Percentiles rank a stretch among this genome's conserved stretches.
phyloP scores from a whole-genome alignment of 2,888 invertebrate species.

The Leptothorax acervorum region DNA sequence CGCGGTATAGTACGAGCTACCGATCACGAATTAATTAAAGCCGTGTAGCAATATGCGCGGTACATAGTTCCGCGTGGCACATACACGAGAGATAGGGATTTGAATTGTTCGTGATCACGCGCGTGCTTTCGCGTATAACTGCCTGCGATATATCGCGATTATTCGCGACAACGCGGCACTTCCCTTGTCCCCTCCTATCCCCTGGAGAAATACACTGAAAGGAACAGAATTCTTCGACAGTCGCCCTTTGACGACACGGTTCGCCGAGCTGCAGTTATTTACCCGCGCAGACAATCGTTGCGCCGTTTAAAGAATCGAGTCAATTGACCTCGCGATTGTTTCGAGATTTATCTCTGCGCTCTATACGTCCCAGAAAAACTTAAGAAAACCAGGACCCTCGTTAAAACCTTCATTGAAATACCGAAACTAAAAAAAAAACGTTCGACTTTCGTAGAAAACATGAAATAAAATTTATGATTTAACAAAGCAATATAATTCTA shows the following conservation, averaged over 20 bases:
- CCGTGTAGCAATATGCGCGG: constrained; percentile 78
- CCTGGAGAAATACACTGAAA: constrained; percentile 53
- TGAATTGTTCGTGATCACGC: constrained; percentile 83
- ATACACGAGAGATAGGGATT: constrained; percentile 80
- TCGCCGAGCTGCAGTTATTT: constrained; percentile 65
- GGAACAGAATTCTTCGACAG: constrained; percentile 61
- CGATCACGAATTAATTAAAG: constrained; percentile 83
- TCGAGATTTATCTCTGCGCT: constrained; percentile 4
- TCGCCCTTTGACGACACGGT: constrained; percentile 71
- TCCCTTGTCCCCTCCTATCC: constrained; percentile 28
- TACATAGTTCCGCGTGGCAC: constrained; percentile 77
- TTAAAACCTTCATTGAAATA: constrained; percentile 4
- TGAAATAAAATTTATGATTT: constrained; percentile 22
- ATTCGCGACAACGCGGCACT: constrained; percentile 59
- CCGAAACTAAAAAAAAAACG: background rate
- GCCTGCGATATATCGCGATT: constrained; percentile 72
- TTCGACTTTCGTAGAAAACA: background rate
- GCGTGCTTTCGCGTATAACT: constrained; percentile 73
- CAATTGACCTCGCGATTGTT: constrained; percentile 4
- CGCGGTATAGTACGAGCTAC: constrained; percentile 68
- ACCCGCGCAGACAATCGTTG: constrained; percentile 25
- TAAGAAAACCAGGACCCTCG: background rate
- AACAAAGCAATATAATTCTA: constrained; percentile 9
- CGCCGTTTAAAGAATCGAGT: background rate
- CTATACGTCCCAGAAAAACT: background rate